Evolutionary conservation across 2,797 vertebrate genomes (phyloP).

Genomic region (Dryobates pubescens): DNA sequence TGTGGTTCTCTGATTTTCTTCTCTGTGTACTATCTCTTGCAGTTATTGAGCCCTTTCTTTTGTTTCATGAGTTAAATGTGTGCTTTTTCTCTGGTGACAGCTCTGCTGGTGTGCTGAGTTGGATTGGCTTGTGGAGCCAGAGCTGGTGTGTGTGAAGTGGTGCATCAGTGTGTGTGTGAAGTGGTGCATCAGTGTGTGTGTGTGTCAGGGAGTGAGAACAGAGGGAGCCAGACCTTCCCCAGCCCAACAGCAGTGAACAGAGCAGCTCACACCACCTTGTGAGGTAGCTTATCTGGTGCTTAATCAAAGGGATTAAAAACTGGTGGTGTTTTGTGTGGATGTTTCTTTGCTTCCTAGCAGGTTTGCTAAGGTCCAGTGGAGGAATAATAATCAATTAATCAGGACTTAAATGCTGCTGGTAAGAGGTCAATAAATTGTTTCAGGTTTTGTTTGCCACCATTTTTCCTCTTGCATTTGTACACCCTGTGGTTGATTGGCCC

Average conservation of each 20-base stretch:
- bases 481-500: neutral
- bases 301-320: neutral
- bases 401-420: neutral
- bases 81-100: neutral
- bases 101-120: neutral
- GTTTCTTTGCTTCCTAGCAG: neutral
- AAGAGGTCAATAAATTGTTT: neutral
- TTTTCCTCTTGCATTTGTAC: neutral
- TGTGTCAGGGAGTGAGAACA: neutral
- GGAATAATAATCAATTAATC: neutral
- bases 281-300: neutral
- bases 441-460: neutral
- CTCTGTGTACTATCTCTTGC: fast-evolving
- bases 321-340: fast-evolving
- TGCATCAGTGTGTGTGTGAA: fast-evolving
- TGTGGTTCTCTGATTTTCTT: neutral
- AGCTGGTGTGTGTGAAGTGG: neutral
- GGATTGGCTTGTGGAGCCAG: neutral
- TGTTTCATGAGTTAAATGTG: neutral
- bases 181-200: neutral
- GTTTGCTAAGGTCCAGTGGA: neutral
- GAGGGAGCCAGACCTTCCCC: neutral
- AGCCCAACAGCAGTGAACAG: fast-evolving
- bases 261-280: neutral
- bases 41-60: neutral